Conservation (phyloP, 2,888 invertebrate genomes). For the Apeira syringaria region DNA sequence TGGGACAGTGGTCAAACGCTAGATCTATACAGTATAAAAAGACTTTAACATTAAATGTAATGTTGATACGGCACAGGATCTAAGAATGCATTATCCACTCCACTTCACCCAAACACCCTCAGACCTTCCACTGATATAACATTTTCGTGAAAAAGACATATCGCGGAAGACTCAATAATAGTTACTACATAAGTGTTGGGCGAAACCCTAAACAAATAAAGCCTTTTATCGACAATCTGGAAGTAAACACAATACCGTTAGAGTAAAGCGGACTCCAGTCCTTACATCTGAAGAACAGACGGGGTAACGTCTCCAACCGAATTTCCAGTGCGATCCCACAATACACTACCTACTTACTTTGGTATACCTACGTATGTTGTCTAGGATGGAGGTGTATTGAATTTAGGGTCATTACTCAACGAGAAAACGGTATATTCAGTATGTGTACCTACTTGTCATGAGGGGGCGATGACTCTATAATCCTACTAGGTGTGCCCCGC, state of each 20-base stretch:
- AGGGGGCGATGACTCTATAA: too few relatives aligned
- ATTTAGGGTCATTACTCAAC: too few relatives aligned
- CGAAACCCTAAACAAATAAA: conserved; percentile 28
- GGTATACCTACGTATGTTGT: too few relatives aligned
- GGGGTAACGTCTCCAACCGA: conserved; percentile 26
- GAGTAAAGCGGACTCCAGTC: conserved; percentile 29
- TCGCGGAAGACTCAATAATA: background rate
- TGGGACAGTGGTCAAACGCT: background rate
- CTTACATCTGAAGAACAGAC: conserved; percentile 24
- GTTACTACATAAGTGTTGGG: background rate
- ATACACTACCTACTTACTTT: conserved; percentile 19
- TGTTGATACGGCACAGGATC: background rate
- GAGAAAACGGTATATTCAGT: too few relatives aligned
- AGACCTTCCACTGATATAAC: conserved; percentile 12
- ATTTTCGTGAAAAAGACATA: conserved; percentile 14
- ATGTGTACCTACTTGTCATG: too few relatives aligned
- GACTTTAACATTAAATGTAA: too few relatives aligned
- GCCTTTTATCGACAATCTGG: conserved; percentile 35
- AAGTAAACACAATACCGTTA: conserved; percentile 32
- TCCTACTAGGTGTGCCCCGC: too few relatives aligned
- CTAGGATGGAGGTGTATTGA: too few relatives aligned
- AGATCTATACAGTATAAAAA: too few relatives aligned
- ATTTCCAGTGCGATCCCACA: conserved; percentile 29
- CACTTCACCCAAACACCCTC: conserved; percentile 11
- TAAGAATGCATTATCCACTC: conserved; percentile 12